phyloP scores from a whole-genome alignment of 2,888 invertebrate species.

The Hypolimnas misippus region DNA sequence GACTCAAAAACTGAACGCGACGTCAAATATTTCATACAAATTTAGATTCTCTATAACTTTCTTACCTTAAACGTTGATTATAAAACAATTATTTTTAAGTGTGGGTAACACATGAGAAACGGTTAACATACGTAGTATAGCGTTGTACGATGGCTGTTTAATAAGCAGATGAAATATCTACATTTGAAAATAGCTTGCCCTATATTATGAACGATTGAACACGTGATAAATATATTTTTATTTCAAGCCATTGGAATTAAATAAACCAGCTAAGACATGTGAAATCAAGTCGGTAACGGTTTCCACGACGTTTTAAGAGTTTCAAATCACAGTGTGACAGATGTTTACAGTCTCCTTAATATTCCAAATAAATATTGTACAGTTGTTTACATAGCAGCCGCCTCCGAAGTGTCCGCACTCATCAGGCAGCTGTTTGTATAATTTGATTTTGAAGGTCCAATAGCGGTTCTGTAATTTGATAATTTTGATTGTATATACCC shows the following conservation, averaged over 20 bases:
- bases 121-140: too few relatives aligned
- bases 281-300: constrained; percentile 41
- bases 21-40: too few relatives aligned
- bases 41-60: too few relatives aligned
- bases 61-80: too few relatives aligned
- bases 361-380: constrained; percentile 66
- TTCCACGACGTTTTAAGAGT: constrained; percentile 57
- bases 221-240: background rate
- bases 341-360: constrained; percentile 65
- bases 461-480: constrained; percentile 20
- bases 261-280: constrained; percentile 30
- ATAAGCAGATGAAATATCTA: background rate
- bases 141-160: too few relatives aligned
- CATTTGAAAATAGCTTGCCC: background rate
- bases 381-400: constrained; percentile 64
- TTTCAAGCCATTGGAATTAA: constrained; percentile 4
- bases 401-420: constrained; percentile 42
- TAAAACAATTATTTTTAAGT: too few relatives aligned
- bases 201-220: background rate
- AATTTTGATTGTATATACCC: constrained; percentile 3
- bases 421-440: constrained; percentile 26
- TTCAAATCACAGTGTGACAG: constrained; percentile 61
- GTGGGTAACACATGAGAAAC: too few relatives aligned
- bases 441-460: constrained; percentile 28
- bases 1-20: too few relatives aligned